Evolutionary conservation across 2,888 invertebrate genomes (phyloP), one percentile per base, ranked within the genome.

Genomic region (Rambutsinella grinnellia): DNA sequence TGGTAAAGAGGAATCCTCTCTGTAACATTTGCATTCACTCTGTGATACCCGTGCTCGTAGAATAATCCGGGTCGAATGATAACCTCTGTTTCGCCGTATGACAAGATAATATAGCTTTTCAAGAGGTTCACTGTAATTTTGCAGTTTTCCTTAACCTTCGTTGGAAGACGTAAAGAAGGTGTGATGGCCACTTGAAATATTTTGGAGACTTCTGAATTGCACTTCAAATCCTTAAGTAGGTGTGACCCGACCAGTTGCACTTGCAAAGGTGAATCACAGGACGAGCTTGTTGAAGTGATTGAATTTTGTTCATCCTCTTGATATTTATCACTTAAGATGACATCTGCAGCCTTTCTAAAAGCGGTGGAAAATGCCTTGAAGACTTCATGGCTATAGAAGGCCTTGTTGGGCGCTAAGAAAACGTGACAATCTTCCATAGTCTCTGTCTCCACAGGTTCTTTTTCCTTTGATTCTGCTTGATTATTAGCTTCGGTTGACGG

Each of bases 211-310:
- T 81, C 81, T 3, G 28, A 2, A 49, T 78, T 76, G 19, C 69
- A 77, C 13, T 65, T 70, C 5, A 83, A n/a, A n/a, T 79, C 71
- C 5, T 66, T 69, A 1, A 83, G 75, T 0, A 83, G 58, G 63
- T 83, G 83, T 3, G 83, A 79, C 8, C 80, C 80, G 19, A 83
- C 62, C 28, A 82, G 49, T 54, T 83, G 83, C 8, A 82, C 81
- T 27, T 79, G 67, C 47, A 21, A 47, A 8, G 36, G 6, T n/a
- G 24, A 56, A 54, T 24, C 23, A 3, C 6, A 60, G 24, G 3
- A 19, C 21, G 5, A 5, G 5, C 6, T 8, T 8, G 23, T 6
- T 15, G 19, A 6, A 2, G 28, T 27, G 28, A 19, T 2, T 19
- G 23, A 19, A 1, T 36, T n/a, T 1, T 6, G 8, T 15, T 26